phyloP scores from a whole-genome alignment of 2,888 invertebrate species.

The Dasypolia templi region DNA sequence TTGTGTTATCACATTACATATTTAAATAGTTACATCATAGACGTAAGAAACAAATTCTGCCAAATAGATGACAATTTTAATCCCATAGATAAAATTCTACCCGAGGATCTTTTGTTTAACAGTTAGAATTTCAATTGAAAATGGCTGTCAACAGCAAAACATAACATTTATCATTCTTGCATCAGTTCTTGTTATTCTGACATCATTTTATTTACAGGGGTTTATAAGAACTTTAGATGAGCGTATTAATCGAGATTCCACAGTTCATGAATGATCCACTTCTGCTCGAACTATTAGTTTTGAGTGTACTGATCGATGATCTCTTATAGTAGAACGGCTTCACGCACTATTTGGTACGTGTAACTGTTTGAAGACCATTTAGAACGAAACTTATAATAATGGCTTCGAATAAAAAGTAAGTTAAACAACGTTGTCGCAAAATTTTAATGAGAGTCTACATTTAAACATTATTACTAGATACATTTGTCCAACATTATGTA shows the following conservation, averaged over 20 bases:
- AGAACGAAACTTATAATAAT: background rate
- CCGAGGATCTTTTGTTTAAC: background rate
- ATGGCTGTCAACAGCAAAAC: constrained; percentile 2
- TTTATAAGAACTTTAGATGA: background rate
- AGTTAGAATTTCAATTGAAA: background rate
- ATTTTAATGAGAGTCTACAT: background rate
- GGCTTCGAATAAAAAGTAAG: constrained; percentile 1
- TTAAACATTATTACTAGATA: too few species aligned
- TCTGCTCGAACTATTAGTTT: background rate
- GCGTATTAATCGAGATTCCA: background rate
- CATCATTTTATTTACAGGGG: background rate
- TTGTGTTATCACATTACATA: too few species aligned
- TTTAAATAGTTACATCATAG: too few species aligned
- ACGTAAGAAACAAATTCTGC: background rate
- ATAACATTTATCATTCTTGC: background rate
- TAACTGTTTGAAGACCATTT: background rate
- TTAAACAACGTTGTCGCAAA: background rate
- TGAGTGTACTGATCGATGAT: too few species aligned
- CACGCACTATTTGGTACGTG: too few species aligned
- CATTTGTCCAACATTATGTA: too few species aligned
- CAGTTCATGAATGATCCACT: background rate
- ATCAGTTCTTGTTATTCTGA: background rate
- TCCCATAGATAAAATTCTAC: background rate
- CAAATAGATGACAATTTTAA: background rate
- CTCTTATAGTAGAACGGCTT: background rate